Evolutionary conservation across 1,140 invertebrate genomes (phyloP).

Genomic region (Trachelipus rathkii): DNA sequence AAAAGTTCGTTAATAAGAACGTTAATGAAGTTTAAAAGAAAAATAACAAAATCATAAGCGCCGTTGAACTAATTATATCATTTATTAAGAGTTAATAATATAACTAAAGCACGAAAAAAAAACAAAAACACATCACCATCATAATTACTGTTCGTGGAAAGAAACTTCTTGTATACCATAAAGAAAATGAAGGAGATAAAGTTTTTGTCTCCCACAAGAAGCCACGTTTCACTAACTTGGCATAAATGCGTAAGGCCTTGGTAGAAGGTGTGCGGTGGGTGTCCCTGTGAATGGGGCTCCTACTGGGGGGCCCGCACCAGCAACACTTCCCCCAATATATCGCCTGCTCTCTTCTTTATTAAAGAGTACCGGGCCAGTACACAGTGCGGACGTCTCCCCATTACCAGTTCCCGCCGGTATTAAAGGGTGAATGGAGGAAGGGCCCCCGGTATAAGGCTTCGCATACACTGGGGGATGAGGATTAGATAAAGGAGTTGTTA

Average conservation of each 20-base stretch:
- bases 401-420: background rate
- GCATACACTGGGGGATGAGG: conserved; percentile 1
- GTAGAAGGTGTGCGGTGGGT: background rate
- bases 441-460: background rate
- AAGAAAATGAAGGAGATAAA: background rate
- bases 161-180: background rate
- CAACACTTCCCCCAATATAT: background rate
- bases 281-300: background rate
- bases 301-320: background rate
- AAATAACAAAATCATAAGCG: background rate
- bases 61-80: background rate
- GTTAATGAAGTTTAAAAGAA: background rate
- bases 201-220: background rate
- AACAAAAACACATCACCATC: background rate
- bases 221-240: background rate
- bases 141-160: background rate
- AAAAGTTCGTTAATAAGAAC: no score
- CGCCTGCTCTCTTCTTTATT: background rate
- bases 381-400: background rate
- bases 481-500: background rate
- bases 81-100: background rate
- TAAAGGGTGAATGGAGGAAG: background rate
- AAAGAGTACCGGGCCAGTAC: background rate
- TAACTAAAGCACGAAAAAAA: no score
- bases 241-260: background rate